Evolutionary conservation across 1,140 invertebrate species (phyloP).

Genomic region (Tetramorium parvispinum): DNA sequence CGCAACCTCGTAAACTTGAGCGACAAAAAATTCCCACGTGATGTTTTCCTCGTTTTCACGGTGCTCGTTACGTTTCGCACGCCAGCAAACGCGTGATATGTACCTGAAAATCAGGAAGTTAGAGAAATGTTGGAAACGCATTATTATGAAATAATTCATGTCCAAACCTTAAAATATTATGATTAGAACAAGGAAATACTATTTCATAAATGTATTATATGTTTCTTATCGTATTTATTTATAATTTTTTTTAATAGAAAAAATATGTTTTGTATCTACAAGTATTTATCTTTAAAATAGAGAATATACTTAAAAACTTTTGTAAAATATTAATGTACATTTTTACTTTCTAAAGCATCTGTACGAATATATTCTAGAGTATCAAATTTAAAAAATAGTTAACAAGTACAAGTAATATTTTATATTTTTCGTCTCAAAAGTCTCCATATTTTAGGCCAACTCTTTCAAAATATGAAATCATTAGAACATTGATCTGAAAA

Average conservation of each 20-base stretch:
- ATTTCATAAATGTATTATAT: neutral
- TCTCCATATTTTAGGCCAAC: neutral
- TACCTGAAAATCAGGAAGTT: conserved; percentile 3
- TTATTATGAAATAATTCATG: neutral
- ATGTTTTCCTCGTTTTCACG: conserved; percentile 45
- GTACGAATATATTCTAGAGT: neutral
- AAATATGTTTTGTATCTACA: neutral
- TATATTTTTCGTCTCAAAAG: neutral
- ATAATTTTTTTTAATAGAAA: neutral
- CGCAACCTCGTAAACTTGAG: conserved; percentile 21
- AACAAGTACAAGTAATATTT: neutral
- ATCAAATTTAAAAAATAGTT: neutral
- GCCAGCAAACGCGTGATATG: conserved; percentile 5
- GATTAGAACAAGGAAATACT: neutral
- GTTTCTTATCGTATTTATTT: neutral
- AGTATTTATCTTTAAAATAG: neutral
- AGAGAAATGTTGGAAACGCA: neutral
- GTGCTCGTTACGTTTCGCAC: conserved; percentile 35
- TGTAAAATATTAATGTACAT: neutral
- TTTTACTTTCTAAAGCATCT: neutral
- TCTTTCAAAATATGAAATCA: neutral
- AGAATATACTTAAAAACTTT: neutral
- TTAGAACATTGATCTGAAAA: neutral
- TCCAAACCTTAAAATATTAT: conserved; percentile 11
- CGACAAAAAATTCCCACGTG: conserved; percentile 55